Conservation (phyloP, 1,140 invertebrate genomes). For the Orchesella cincta region DNA sequence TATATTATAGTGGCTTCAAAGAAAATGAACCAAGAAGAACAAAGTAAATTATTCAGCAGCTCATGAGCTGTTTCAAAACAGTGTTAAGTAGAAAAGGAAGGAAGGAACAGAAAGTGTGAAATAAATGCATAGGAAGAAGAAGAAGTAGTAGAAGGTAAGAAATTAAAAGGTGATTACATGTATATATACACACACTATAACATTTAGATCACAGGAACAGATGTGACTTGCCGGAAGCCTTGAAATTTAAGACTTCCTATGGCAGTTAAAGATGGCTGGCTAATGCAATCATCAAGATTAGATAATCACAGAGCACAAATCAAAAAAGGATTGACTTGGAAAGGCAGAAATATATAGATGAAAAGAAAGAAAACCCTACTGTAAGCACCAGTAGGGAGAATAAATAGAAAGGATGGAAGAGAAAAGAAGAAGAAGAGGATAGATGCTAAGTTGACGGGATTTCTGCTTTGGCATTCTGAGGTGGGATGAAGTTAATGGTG, state of each 20-base stretch:
- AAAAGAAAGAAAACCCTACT: not conserved
- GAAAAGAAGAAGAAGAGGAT: not conserved
- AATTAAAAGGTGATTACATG: no score
- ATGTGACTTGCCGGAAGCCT: not conserved
- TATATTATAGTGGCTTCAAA: no score
- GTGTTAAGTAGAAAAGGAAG: no score
- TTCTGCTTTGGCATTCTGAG: no score
- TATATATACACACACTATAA: not conserved
- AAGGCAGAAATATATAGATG: not conserved
- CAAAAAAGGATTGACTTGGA: not conserved
- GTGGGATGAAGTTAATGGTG: not conserved
- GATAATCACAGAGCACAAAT: no score
- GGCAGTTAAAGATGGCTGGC: not conserved
- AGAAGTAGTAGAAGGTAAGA: not conserved
- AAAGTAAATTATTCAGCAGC: no score
- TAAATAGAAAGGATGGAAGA: not conserved
- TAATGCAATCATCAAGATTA: not conserved
- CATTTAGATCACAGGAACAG: not conserved
- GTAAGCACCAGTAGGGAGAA: not conserved
- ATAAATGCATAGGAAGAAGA: no score
- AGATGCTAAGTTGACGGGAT: not conserved
- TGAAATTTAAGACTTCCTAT: not conserved
- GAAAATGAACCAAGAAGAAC: no score
- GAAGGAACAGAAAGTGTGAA: not conserved
- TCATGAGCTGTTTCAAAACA: no score